Base-by-base conservation (phyloP, 2,888 invertebrate genomes). In the Tridacna gigas region DNA sequence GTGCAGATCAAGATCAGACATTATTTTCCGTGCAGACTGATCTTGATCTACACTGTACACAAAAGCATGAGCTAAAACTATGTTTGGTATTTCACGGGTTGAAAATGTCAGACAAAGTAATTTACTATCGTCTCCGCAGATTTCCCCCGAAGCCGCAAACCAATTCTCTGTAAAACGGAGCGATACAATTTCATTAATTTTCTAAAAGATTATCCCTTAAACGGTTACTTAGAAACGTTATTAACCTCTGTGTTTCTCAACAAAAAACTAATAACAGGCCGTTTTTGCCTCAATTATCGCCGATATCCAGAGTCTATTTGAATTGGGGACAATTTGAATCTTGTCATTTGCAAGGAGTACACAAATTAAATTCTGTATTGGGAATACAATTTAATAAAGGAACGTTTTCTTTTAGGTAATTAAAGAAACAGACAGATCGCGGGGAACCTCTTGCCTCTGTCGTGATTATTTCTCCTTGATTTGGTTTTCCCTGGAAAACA, bases 231-330 rank as follows among this genome's bases (percentile, higher is more conserved):
- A 78, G 86, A 76, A 83, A 80, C 66, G 75, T 75, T 83, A 86
- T 86, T 83, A 84, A 65, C 78, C 60, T 61, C 76, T 80, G 67
- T 83, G 82, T 83, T 83, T 47, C 79, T 66, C 78, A 82, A 86
- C 86, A 86, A 86, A 86, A 71, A 86, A 75, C 86, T 86, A 86
- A 86, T 86, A 86, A 86, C 74, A 56, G n/a, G 76, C 61, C 80
- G 80, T 15, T 65, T 78, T 69, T 78, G 82, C 73, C 75, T 80
- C 80, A 82, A 86, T 86, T 86, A 82, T 80, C 28, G 60, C 73
- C 26, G 65, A 76, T 86, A 77, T 74, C 61, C 74, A 75, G 65
- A 73, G 76, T 74, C 79, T 82, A 77, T 86, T 86, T 83, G 86
- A 83, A 82, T 80, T 78, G 79, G 45, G 65, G 77, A 82, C 83